A percentile compares a stretch with the other conserved stretches of the same genome.
Conservation (phyloP, 2,797 vertebrate genomes). For the Potorous gilbertii region DNA sequence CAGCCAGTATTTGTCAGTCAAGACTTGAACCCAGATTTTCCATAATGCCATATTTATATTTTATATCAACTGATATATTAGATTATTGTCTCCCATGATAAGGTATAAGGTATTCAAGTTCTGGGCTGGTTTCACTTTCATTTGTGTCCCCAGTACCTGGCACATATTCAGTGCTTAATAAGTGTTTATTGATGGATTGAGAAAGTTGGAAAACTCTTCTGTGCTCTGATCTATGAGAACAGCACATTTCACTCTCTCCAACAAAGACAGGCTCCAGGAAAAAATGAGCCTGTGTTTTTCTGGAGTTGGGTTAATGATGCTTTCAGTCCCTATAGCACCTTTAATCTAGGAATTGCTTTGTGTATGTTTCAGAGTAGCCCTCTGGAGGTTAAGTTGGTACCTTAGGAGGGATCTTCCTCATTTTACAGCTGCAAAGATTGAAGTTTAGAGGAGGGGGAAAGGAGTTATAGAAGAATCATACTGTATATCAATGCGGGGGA, state of each 20-base stretch:
- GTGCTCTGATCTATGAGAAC: not conserved
- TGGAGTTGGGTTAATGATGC: not conserved
- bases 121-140: not conserved
- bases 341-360: not conserved
- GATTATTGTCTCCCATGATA: not conserved
- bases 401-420: not conserved
- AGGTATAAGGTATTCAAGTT: not conserved
- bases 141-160: not conserved
- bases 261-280: not conserved
- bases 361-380: not conserved
- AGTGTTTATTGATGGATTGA: not conserved
- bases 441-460: slow-evolving; percentile 8
- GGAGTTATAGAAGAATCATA: slow-evolving; percentile 1
- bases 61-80: not conserved
- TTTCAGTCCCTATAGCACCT: not conserved
- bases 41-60: not conserved
- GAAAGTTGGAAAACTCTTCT: not conserved
- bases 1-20: not conserved
- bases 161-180: not conserved
- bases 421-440: slow-evolving; percentile 8
- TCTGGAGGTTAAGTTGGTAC: not conserved
- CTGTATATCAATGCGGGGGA: not conserved
- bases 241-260: not conserved
- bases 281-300: not conserved
- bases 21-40: not conserved